Percentiles rank a stretch among this genome's conserved stretches.
Evolutionary conservation across 2,113 vertebrate species (phyloP).

Genomic region (Pelecanoides urinatrix): DNA sequence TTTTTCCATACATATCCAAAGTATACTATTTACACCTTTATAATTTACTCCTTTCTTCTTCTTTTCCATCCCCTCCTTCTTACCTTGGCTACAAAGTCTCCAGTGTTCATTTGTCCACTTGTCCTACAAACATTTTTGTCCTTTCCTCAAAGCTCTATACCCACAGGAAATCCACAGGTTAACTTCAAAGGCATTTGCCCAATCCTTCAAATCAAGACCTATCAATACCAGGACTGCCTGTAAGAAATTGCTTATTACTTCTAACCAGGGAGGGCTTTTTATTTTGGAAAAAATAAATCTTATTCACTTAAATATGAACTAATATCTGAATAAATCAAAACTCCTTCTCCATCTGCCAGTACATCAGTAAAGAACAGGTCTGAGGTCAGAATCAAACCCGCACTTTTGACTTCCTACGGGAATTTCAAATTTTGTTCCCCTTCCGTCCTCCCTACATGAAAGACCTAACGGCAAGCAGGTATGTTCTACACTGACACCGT

Average conservation of each 20-base stretch:
- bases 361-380: not conserved
- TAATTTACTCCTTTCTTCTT: not conserved
- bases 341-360: not conserved
- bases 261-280: not conserved
- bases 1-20: not conserved
- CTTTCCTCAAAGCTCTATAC: not conserved
- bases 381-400: not conserved
- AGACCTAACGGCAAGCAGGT: not conserved
- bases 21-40: not conserved
- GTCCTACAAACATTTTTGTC: not conserved
- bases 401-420: not conserved
- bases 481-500: rapidly evolving
- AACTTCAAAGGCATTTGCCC: not conserved
- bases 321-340: not conserved
- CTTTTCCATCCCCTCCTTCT: not conserved
- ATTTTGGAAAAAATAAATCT: not conserved
- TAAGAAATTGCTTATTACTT: not conserved
- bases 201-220: not conserved
- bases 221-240: not conserved
- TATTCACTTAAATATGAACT: not conserved
- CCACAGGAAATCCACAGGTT: not conserved
- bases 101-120: not conserved
- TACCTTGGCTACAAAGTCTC: not conserved
- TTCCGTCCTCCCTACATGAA: rapidly evolving
- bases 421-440: not conserved